Base-by-base conservation (phyloP, 2,113 vertebrate genomes). In the Ceyx melanurus region DNA sequence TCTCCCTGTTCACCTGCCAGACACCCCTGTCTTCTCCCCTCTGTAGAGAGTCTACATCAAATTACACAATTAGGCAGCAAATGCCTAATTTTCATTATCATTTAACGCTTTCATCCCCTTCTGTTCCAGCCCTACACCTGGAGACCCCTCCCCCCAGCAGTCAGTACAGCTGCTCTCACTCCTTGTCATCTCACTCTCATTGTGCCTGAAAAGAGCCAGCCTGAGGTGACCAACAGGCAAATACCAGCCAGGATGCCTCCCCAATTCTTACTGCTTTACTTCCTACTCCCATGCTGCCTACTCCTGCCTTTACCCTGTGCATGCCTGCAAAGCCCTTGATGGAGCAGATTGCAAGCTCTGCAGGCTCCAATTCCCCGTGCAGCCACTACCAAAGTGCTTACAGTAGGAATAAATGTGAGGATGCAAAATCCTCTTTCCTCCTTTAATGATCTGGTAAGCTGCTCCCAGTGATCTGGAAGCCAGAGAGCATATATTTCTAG, bases 401-500 rank as follows among this genome's bases (percentile, higher is more conserved):
- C 2, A 72, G 62, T 42, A 80, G 64, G 71, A 91, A 58, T 42
- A 82, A 90, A 90, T 83, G 1, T 50, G 88, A 90, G 65, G 56
- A 76, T 88, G 60, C 29, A 66, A 92, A 91, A 95, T 88, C 61
- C 66, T 80, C 51, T 77, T 86, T 90, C 43, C 43, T 86, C 29
- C 29, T 73, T 71, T 76, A 92, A 68, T 65, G 62, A 86, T 82
- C 82, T 92, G 64, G 60, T 82, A 66, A 70, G 88, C 75, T 76
- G 72, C 42, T 89, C 51, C 46, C 46, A 58, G 72, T 61, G 58
- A 91, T 70, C 87, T 82, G 58, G 56, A 88, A 92, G 64, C 75
- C 76, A 91, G 31, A 88, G 13, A 87, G 45, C 35, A 87, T 56
- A 71, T 91, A 90, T 94, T 95, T 92, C 58, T 83, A 90, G 79